Percentiles rank a stretch among this genome's conserved stretches.
Conservation (phyloP, 2,888 invertebrate genomes). For the Dasypogon diadema region DNA sequence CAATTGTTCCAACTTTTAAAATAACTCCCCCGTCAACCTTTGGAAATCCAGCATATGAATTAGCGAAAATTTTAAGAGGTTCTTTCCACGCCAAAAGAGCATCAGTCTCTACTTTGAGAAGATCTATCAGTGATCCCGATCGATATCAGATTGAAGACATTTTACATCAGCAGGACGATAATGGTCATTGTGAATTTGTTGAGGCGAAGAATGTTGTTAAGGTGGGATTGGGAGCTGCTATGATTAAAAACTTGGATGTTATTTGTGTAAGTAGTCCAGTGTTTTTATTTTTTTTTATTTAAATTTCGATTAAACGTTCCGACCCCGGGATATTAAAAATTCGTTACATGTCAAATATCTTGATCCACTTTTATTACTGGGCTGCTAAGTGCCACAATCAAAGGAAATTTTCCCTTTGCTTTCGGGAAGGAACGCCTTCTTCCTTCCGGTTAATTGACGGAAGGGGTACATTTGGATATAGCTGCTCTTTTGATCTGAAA, state of each 20-base stretch:
- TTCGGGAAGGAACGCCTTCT: slow-evolving; percentile 24
- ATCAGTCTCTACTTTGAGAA: slow-evolving; percentile 63
- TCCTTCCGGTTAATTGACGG: neutral
- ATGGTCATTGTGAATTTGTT: slow-evolving; percentile 18
- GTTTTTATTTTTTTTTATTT: no score
- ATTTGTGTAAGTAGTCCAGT: slow-evolving; percentile 65
- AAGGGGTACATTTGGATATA: neutral
- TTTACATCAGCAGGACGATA: slow-evolving; percentile 5
- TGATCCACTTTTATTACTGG: neutral
- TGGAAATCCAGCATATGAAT: slow-evolving; percentile 62
- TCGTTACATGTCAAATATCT: no score
- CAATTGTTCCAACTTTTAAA: slow-evolving; percentile 66
- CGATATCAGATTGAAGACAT: slow-evolving; percentile 59
- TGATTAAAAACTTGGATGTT: slow-evolving; percentile 61
- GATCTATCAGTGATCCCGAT: slow-evolving; percentile 67
- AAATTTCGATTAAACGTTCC: no score
- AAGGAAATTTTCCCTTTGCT: neutral
- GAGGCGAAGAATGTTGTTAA: slow-evolving; percentile 32
- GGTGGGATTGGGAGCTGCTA: slow-evolving; percentile 59
- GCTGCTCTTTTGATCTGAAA: no score
- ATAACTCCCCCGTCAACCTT: slow-evolving; percentile 62
- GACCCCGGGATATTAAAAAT: no score
- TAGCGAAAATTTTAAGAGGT: slow-evolving; percentile 63
- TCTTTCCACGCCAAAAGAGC: slow-evolving; percentile 66
- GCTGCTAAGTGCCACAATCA: neutral